Percentiles rank a stretch among this genome's conserved stretches.
Evolutionary conservation across 2,888 invertebrate species (phyloP).

Genomic region (Frankliniella fusca): DNA sequence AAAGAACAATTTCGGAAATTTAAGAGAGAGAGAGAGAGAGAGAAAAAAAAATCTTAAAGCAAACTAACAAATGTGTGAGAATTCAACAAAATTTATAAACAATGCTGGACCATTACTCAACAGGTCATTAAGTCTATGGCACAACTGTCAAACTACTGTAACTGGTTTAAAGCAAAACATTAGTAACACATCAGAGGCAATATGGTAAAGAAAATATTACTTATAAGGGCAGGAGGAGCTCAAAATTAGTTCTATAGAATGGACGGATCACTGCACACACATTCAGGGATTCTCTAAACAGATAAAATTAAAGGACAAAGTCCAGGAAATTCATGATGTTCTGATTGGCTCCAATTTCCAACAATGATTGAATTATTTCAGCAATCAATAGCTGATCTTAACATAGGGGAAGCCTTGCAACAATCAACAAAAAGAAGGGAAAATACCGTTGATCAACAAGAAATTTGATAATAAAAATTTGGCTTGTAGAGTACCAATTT

Average conservation of each 20-base stretch:
- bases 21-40: no score
- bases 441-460: no score
- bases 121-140: background rate
- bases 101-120: background rate
- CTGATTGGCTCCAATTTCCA: background rate
- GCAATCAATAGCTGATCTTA: no score
- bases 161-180: no score
- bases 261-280: slow-evolving; percentile 6
- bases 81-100: background rate
- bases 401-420: no score
- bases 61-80: background rate
- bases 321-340: background rate
- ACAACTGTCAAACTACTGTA: no score
- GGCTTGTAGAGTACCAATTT: background rate
- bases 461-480: background rate
- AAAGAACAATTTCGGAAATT: background rate
- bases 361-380: no score
- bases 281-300: background rate
- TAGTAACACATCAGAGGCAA: no score
- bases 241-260: background rate
- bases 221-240: no score
- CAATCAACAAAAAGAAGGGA: no score
- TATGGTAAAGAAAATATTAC: no score
- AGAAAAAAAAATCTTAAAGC: background rate
- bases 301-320: background rate